Conservation (phyloP, 2,113 vertebrate species). For the Tapirus terrestris region DNA sequence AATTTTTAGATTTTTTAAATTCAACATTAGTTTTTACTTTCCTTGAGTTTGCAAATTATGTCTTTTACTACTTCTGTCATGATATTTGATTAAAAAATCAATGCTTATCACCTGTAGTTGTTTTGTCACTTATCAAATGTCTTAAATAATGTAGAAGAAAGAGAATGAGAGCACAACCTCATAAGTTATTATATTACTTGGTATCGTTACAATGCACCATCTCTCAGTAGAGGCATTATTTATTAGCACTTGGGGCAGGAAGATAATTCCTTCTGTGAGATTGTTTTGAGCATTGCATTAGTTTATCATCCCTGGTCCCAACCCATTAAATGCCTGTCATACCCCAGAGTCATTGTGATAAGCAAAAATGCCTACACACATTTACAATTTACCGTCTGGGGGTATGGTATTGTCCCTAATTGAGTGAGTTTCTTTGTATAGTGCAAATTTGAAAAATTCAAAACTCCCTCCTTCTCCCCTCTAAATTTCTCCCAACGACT, state of each 20-base stretch:
- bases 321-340: not conserved
- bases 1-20: slow-evolving; percentile 42
- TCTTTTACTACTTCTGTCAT: not conserved
- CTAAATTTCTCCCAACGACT: not conserved
- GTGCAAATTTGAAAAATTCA: not conserved
- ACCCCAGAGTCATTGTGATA: not conserved
- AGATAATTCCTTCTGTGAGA: not conserved
- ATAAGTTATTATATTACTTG: not conserved
- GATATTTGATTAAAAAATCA: not conserved
- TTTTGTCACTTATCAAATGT: slow-evolving; percentile 35
- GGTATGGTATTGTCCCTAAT: not conserved
- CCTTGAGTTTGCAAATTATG: not conserved
- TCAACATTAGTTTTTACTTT: slow-evolving; percentile 36
- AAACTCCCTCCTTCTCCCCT: not conserved
- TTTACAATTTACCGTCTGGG: not conserved
- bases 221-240: not conserved
- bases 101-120: not conserved
- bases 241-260: not conserved
- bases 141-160: slow-evolving; percentile 21
- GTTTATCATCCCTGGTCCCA: not conserved
- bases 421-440: not conserved
- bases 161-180: not conserved
- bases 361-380: not conserved
- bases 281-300: not conserved
- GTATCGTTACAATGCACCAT: not conserved